A percentile compares a stretch with the other conserved stretches of the same genome.
Evolutionary conservation across 37 sponge, comb jelly and placozoan species (phyloP).

Genomic region (Halichondria panicea): DNA sequence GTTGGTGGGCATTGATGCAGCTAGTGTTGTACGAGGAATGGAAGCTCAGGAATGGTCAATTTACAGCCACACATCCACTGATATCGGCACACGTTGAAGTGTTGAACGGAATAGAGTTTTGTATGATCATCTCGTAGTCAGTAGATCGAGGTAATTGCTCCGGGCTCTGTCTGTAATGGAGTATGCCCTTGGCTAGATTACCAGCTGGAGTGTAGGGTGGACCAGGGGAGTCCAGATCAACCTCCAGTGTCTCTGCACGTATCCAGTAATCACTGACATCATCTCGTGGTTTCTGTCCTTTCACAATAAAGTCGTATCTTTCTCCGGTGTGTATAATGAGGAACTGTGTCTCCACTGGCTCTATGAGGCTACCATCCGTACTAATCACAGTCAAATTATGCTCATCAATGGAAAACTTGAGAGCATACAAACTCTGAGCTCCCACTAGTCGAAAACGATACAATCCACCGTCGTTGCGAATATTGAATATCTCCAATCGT

Average conservation of each 20-base stretch:
- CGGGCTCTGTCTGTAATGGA: conserved; percentile 44
- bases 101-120: conserved; percentile 5
- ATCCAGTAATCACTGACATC: conserved; percentile 50
- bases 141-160: background rate
- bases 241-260: conserved; percentile 73
- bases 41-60: conserved; percentile 73
- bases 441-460: conserved; percentile 83
- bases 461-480: conserved; percentile 35
- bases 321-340: conserved; percentile 82
- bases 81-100: conserved; percentile 1
- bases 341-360: conserved; percentile 63
- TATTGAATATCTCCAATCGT: conserved; percentile 46
- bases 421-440: conserved; percentile 56
- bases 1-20: conserved; percentile 46
- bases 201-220: conserved; percentile 37
- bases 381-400: conserved; percentile 74
- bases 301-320: conserved; percentile 78
- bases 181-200: conserved; percentile 58
- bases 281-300: conserved; percentile 29
- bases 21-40: conserved; percentile 40
- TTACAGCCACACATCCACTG: conserved; percentile 55
- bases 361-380: conserved; percentile 68
- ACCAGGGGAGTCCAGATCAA: background rate
- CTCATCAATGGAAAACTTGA: conserved; percentile 71
- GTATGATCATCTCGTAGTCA: background rate